Conservation (phyloP, 2,113 vertebrate genomes). For the Cardinalis cardinalis region DNA sequence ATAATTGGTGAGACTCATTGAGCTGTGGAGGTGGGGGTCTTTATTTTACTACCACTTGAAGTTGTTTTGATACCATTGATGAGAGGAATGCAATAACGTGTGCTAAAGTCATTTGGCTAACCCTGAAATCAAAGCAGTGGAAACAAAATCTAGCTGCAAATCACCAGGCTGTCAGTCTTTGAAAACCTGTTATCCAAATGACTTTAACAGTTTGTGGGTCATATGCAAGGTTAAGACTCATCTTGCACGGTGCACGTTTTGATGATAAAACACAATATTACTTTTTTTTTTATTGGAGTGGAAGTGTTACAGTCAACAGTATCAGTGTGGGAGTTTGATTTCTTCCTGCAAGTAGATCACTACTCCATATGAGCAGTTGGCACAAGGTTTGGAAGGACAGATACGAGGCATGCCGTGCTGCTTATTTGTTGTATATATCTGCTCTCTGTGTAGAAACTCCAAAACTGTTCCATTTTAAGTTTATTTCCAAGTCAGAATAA, state of each 20-base stretch:
- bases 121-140: conserved; percentile 53
- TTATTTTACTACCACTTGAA: conserved; percentile 13
- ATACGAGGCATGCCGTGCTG: rapidly evolving
- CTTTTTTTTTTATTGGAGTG: conserved; percentile 23
- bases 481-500: not conserved
- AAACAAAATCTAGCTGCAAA: conserved; percentile 64
- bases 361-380: conserved; percentile 5
- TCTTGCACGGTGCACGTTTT: conserved; percentile 17
- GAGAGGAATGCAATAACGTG: conserved; percentile 29
- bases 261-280: conserved; percentile 53
- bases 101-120: conserved; percentile 70
- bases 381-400: not conserved
- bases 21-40: not conserved
- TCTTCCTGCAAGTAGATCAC: conserved; percentile 16
- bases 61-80: conserved; percentile 44
- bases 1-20: not conserved
- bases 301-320: conserved; percentile 21
- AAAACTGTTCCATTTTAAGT: not conserved
- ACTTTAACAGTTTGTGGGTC: conserved; percentile 70
- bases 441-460: not conserved
- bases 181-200: conserved; percentile 62
- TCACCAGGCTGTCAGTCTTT: conserved; percentile 60
- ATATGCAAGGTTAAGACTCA: conserved; percentile 46
- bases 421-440: not conserved
- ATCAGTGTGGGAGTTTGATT: conserved; percentile 15